phyloP scores from a whole-genome alignment of 2,888 invertebrate genomes.

The Cepaea hortensis region DNA sequence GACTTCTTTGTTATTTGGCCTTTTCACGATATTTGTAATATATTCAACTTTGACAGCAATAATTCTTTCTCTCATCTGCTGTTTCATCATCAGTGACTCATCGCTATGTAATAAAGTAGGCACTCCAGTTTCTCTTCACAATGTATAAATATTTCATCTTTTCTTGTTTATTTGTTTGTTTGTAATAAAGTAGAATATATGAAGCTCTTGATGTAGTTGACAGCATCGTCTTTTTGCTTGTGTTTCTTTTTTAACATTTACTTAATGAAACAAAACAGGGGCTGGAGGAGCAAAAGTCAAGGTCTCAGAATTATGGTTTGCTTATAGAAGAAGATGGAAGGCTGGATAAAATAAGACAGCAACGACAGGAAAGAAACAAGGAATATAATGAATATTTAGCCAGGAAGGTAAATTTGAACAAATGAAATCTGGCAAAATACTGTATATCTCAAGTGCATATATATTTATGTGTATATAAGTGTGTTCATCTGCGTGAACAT shows the following conservation, averaged over 20 bases:
- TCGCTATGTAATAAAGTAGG: neutral
- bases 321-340: slow-evolving; percentile 39
- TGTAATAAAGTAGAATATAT: neutral
- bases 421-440: neutral
- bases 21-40: too few species aligned
- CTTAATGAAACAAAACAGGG: neutral
- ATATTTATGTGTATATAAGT: too few species aligned
- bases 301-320: slow-evolving; percentile 23
- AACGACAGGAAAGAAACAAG: slow-evolving; percentile 48
- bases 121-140: too few species aligned
- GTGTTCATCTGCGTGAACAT: too few species aligned
- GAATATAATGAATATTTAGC: slow-evolving; percentile 52
- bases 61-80: neutral
- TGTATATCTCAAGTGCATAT: neutral
- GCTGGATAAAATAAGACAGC: slow-evolving; percentile 16
- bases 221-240: too few species aligned
- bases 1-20: too few species aligned
- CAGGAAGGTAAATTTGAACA: slow-evolving; percentile 11
- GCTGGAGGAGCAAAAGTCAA: neutral
- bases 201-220: too few species aligned
- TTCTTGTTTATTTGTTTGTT: too few species aligned
- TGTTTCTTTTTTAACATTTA: neutral
- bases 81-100: neutral
- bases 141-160: too few species aligned
- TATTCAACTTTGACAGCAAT: too few species aligned